Evolutionary conservation across 2,113 vertebrate genomes (phyloP).

Genomic region (Podarcis muralis): DNA sequence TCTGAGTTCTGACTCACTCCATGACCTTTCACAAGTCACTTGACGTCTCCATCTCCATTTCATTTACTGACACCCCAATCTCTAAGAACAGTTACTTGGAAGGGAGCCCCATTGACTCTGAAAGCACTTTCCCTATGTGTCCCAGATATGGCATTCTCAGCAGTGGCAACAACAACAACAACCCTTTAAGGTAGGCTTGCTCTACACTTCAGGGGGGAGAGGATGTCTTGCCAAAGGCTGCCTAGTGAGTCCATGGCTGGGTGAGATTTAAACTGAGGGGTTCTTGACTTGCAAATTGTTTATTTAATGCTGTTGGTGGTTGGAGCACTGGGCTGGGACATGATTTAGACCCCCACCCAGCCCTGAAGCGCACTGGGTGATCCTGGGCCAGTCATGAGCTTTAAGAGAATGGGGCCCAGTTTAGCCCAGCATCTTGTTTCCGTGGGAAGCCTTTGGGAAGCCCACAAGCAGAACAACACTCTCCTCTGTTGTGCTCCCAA

Average conservation of each 20-base stretch:
- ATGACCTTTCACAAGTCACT: slow-evolving; percentile 30
- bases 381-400: too few relatives aligned
- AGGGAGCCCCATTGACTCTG: neutral
- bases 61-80: slow-evolving; percentile 14
- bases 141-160: neutral
- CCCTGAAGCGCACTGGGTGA: too few relatives aligned
- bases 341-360: too few relatives aligned
- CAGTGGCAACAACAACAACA: neutral
- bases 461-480: too few relatives aligned
- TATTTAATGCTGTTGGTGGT: neutral
- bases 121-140: neutral
- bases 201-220: neutral
- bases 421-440: too few relatives aligned
- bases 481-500: too few relatives aligned
- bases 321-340: neutral
- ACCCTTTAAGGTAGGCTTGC: neutral
- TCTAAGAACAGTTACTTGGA: slow-evolving; percentile 5
- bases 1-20: slow-evolving; percentile 6
- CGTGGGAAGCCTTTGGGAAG: too few relatives aligned
- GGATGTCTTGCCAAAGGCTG: too few relatives aligned
- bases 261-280: neutral
- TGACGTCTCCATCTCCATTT: slow-evolving; percentile 21
- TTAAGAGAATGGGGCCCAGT: too few relatives aligned
- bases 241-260: too few relatives aligned
- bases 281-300: neutral